These are phyloP conservation scores for Wasmannia auropunctata DNA, from an alignment of 1,140 invertebrate species.

Conservation along the genomic window DNA sequence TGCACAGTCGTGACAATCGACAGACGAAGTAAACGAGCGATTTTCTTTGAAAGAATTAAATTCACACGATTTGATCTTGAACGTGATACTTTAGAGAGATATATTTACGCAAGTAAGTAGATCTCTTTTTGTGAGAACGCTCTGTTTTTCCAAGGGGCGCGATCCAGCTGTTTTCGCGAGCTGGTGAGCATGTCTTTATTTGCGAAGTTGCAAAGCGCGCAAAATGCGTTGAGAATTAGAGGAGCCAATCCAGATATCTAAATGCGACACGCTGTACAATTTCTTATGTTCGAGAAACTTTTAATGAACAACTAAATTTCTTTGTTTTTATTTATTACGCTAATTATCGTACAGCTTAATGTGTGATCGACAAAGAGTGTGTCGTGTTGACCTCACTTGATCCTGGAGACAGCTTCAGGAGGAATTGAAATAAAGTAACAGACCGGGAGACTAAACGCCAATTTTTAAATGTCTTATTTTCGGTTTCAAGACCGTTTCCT, in stretches of 20 bases:
- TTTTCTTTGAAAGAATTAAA: neutral
- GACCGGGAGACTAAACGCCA: neutral
- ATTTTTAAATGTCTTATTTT: slow-evolving; percentile 1
- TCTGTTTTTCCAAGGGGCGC: neutral
- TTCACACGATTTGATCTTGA: neutral
- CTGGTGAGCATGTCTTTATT: slow-evolving; percentile 15
- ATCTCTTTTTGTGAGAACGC: neutral
- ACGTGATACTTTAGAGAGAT: neutral
- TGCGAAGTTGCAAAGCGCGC: neutral
- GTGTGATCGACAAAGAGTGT: neutral
- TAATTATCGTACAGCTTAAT: neutral
- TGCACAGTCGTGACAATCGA: neutral
- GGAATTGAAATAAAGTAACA: neutral
- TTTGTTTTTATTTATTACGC: neutral
- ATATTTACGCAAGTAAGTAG: neutral
- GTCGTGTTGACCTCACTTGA: neutral
- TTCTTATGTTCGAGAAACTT: slow-evolving; percentile 5
- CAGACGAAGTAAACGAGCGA: neutral
- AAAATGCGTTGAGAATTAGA: neutral
- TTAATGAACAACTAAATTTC: neutral
- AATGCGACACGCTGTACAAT: neutral
- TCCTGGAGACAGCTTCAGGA: neutral
- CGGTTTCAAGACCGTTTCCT: neutral
- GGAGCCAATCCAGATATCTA: neutral
- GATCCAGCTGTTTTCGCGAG: slow-evolving; percentile 9